Percentiles rank a stretch among this genome's conserved stretches.
Conservation (phyloP, 2,113 vertebrate species). For the Callospermophilus lateralis region DNA sequence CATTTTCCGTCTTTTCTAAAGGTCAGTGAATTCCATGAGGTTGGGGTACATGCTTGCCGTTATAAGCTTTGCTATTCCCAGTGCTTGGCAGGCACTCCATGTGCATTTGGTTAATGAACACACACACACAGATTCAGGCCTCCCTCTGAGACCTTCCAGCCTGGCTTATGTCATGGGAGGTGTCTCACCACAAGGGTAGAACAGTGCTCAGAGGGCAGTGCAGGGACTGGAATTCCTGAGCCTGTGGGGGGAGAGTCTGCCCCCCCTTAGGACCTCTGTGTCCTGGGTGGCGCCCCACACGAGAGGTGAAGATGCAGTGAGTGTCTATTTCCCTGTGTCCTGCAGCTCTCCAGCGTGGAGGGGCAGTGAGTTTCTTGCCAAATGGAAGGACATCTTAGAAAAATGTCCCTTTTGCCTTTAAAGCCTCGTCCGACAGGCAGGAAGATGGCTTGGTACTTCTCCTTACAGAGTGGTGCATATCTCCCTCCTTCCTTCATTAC, state of each 20-base stretch:
- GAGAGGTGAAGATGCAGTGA: neutral
- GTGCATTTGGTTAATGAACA: neutral
- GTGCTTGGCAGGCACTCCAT: neutral
- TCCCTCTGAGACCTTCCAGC: neutral
- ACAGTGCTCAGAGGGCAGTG: accelerated
- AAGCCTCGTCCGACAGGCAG: neutral
- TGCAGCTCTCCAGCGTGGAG: too few species aligned
- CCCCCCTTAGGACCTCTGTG: neutral
- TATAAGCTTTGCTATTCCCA: neutral
- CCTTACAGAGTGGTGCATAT: accelerated
- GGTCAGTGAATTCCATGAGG: neutral
- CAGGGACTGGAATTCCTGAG: neutral
- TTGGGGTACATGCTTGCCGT: neutral
- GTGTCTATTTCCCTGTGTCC: accelerated
- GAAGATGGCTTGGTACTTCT: neutral
- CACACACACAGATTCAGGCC: neutral
- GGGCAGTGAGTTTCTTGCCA: neutral
- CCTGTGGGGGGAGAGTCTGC: neutral
- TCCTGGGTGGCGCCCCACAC: accelerated
- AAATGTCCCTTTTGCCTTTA: neutral
- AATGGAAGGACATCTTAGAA: neutral
- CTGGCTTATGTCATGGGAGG: accelerated
- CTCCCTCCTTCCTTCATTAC: too few species aligned
- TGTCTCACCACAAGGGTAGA: too few species aligned
- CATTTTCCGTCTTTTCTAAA: neutral